Conservation (phyloP, 2,113 vertebrate genomes). For the Stomatorhinus ivindoensis region DNA sequence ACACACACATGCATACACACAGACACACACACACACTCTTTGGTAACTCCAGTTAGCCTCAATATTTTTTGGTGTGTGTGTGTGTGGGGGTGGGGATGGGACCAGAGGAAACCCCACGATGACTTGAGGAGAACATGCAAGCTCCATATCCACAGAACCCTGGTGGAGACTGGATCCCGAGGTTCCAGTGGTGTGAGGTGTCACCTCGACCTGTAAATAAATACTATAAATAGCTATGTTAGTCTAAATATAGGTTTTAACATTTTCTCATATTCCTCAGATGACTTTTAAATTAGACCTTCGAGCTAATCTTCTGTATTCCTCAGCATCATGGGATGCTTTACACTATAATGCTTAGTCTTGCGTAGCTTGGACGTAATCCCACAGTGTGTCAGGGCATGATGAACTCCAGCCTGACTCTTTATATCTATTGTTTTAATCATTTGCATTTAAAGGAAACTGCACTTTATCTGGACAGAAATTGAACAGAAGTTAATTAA, state of each 20-base stretch:
- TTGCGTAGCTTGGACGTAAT: neutral
- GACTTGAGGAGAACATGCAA: too few relatives aligned
- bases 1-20: too few relatives aligned
- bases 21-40: too few relatives aligned
- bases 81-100: too few relatives aligned
- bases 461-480: neutral
- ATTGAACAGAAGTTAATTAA: slow-evolving; percentile 5
- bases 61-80: too few relatives aligned
- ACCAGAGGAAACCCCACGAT: too few relatives aligned
- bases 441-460: neutral
- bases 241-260: neutral
- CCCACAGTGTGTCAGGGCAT: neutral
- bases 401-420: neutral
- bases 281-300: neutral
- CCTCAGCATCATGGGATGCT: neutral
- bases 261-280: neutral
- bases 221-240: neutral
- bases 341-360: neutral
- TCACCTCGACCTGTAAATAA: neutral
- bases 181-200: too few relatives aligned
- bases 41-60: too few relatives aligned
- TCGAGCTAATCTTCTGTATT: neutral
- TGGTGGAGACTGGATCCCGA: too few relatives aligned
- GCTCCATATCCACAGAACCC: too few relatives aligned
- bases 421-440: slow-evolving; percentile 3